A percentile compares a stretch with the other conserved stretches of the same genome.
Evolutionary conservation across 2,113 vertebrate genomes (phyloP).

Genomic region (Nipponia nippon): DNA sequence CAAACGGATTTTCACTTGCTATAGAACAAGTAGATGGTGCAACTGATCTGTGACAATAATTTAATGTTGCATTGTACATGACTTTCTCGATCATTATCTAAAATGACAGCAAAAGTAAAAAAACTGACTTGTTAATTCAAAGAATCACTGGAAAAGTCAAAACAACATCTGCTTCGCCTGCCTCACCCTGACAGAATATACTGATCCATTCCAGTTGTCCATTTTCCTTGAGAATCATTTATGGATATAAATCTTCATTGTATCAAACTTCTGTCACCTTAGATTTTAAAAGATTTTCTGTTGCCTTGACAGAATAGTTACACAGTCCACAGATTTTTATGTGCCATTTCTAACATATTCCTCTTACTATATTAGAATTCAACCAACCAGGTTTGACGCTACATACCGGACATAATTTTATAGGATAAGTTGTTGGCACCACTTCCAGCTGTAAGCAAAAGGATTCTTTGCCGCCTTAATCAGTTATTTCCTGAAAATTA

Average conservation of each 20-base stretch:
- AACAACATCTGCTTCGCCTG: neutral
- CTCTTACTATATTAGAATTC: neutral
- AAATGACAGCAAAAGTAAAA: slow-evolving; percentile 13
- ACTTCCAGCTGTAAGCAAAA: neutral
- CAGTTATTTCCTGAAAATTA: neutral
- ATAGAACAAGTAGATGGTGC: neutral
- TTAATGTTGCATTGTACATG: neutral
- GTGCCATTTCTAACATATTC: neutral
- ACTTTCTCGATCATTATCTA: neutral
- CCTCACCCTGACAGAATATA: neutral
- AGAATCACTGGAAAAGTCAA: slow-evolving; percentile 13
- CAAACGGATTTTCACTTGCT: neutral
- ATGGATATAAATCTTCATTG: neutral
- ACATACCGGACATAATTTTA: neutral
- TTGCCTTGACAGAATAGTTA: slow-evolving; percentile 32
- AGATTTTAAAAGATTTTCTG: slow-evolving; percentile 9
- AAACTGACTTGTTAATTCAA: slow-evolving; percentile 13
- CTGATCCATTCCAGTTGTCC: neutral
- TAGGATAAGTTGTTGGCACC: neutral
- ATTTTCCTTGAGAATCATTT: neutral
- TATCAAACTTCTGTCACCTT: neutral
- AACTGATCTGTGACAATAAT: neutral
- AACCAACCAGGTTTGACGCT: neutral
- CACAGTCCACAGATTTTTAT: slow-evolving; percentile 35
- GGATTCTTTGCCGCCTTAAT: neutral